Percentiles rank a stretch among this genome's conserved stretches.
Conservation (phyloP, 2,888 invertebrate species). For the Drosophila differens region DNA sequence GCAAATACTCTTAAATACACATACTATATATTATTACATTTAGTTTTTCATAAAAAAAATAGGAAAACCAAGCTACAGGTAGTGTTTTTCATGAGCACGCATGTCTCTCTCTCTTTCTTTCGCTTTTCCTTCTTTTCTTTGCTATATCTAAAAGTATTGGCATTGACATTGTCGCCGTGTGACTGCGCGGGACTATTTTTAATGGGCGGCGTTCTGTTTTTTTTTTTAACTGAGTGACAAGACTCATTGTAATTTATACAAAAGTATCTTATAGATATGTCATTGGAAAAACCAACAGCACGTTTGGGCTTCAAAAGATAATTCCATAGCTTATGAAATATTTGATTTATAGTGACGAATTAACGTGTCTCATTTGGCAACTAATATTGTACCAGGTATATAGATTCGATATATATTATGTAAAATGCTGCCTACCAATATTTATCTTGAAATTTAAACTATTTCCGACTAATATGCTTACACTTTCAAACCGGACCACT, state of each 20-base stretch:
- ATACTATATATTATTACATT: not conserved
- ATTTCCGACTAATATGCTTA: not conserved
- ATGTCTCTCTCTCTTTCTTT: not conserved
- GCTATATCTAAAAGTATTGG: slow-evolving; percentile 26
- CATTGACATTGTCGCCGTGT: slow-evolving; percentile 65
- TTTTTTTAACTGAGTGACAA: slow-evolving; percentile 10
- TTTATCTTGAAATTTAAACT: not conserved
- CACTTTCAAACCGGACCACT: not conserved
- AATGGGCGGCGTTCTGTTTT: slow-evolving; percentile 28
- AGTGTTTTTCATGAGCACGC: not conserved
- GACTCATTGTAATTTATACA: slow-evolving; percentile 3
- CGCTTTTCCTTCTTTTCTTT: not conserved
- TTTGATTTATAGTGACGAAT: slow-evolving; percentile 52
- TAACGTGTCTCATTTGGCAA: slow-evolving; percentile 47
- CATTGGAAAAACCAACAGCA: slow-evolving; percentile 10
- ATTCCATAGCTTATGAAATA: slow-evolving; percentile 33
- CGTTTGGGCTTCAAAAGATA: slow-evolving; percentile 10
- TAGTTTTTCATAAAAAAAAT: not conserved
- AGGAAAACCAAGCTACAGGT: not conserved
- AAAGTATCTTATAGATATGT: slow-evolving; percentile 19
- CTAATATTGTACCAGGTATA: not conserved
- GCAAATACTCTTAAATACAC: not conserved
- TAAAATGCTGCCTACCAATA: slow-evolving; percentile 1
- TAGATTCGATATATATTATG: not conserved
- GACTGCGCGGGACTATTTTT: slow-evolving; percentile 46